These are phyloP conservation scores for Acleris holmiana DNA, from an alignment of 2,888 invertebrate genomes.

Conservation along the genomic window DNA sequence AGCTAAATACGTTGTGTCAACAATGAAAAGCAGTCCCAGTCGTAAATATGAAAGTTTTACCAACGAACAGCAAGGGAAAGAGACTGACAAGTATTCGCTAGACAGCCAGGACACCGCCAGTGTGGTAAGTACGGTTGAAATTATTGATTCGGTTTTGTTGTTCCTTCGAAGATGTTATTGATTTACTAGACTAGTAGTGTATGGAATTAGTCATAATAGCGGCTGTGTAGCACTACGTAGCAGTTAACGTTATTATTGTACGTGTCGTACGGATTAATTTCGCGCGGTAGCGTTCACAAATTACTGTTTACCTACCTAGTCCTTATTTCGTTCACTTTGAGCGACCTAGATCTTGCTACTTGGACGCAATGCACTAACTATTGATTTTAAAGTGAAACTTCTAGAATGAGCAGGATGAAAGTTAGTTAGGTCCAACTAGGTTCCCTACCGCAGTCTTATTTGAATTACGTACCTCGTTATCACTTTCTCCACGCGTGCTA, in stretches of 20 bases:
- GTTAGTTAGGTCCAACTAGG: neutral
- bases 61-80: slow-evolving; percentile 75
- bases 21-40: slow-evolving; percentile 81
- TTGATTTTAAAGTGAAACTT: slow-evolving; percentile 30
- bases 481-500: slow-evolving; percentile 27
- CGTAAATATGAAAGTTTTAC: slow-evolving; percentile 81
- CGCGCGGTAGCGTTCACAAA: neutral
- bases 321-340: neutral
- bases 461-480: neutral
- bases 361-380: slow-evolving; percentile 35
- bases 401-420: neutral
- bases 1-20: slow-evolving; percentile 68
- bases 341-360: slow-evolving; percentile 33
- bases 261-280: neutral
- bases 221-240: slow-evolving; percentile 17
- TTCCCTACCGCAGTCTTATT: neutral
- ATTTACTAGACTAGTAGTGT: slow-evolving; percentile 58
- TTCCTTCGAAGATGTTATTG: slow-evolving; percentile 70
- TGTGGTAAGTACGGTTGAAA: slow-evolving; percentile 75
- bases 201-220: slow-evolving; percentile 46
- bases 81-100: slow-evolving; percentile 79
- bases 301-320: slow-evolving; percentile 16
- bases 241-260: neutral
- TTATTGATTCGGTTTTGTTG: slow-evolving; percentile 78
- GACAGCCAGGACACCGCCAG: slow-evolving; percentile 82